Conservation (phyloP, 2,113 vertebrate genomes). For the Dromas ardeola region DNA sequence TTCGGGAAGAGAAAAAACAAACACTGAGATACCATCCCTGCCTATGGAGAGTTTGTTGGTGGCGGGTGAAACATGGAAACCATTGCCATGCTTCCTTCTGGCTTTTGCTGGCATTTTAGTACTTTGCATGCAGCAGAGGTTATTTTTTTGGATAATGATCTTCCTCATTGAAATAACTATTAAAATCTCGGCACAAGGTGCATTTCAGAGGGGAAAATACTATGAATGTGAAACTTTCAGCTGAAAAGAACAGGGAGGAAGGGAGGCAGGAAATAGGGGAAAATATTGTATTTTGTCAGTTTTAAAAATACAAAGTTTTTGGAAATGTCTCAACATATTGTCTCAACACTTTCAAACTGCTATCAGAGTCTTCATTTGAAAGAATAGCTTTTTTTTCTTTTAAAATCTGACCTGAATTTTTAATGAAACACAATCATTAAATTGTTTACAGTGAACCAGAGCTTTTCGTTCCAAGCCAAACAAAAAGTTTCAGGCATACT, state of each 20-base stretch:
- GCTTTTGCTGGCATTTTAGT: neutral
- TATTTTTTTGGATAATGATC: neutral
- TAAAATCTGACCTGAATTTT: neutral
- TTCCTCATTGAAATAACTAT: neutral
- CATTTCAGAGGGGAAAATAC: neutral
- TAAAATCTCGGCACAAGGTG: neutral
- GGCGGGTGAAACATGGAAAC: neutral
- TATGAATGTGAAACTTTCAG: neutral
- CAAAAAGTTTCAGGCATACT: neutral
- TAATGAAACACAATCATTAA: neutral
- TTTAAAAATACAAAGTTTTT: neutral
- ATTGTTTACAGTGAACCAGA: neutral
- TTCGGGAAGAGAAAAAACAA: neutral
- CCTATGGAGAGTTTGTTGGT: neutral
- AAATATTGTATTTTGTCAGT: neutral
- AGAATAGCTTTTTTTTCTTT: neutral
- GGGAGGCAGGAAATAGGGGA: neutral
- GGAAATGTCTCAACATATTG: neutral
- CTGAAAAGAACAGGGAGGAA: neutral
- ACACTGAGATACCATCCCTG: rapidly evolving
- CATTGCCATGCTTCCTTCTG: neutral
- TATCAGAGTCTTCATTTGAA: neutral
- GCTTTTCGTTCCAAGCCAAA: neutral
- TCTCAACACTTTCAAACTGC: neutral
- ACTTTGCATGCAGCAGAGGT: neutral